phyloP scores from a whole-genome alignment of 2,797 vertebrate genomes.

The Psittacula derbiana region DNA sequence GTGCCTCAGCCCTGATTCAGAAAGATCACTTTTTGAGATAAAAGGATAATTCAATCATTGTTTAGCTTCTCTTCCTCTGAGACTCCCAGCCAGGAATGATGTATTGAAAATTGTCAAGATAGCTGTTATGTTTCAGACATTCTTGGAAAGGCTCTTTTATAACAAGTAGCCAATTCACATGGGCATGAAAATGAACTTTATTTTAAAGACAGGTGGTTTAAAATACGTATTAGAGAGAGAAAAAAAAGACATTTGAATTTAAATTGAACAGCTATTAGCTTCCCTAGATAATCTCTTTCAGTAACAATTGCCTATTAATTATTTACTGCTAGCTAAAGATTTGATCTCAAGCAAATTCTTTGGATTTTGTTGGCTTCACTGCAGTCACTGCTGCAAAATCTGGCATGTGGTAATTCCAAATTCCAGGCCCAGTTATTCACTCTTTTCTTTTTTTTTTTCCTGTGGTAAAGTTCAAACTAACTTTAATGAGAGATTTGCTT shows the following conservation, averaged over 20 bases:
- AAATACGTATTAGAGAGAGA: not conserved
- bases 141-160: constrained; percentile 4
- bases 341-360: not conserved
- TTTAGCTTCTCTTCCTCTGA: constrained; percentile 36
- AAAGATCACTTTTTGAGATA: constrained; percentile 35
- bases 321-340: not conserved
- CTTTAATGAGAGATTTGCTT: not conserved
- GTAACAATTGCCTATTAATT: constrained; percentile 1
- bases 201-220: constrained; percentile 11
- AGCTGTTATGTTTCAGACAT: constrained; percentile 7
- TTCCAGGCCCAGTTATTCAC: not conserved
- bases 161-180: not conserved
- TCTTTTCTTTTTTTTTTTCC: not conserved
- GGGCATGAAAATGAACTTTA: not conserved
- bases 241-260: not conserved
- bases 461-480: not conserved
- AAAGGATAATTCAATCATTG: constrained; percentile 47
- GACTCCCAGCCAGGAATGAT: not conserved
- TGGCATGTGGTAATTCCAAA: not conserved
- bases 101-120: constrained; percentile 45
- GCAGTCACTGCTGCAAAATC: not conserved
- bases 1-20: not conserved
- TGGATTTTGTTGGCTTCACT: not conserved
- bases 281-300: not conserved
- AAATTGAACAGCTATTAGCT: not conserved